Evolutionary conservation across 1,140 invertebrate species (phyloP).

Genomic region (Chymomyza costata): DNA sequence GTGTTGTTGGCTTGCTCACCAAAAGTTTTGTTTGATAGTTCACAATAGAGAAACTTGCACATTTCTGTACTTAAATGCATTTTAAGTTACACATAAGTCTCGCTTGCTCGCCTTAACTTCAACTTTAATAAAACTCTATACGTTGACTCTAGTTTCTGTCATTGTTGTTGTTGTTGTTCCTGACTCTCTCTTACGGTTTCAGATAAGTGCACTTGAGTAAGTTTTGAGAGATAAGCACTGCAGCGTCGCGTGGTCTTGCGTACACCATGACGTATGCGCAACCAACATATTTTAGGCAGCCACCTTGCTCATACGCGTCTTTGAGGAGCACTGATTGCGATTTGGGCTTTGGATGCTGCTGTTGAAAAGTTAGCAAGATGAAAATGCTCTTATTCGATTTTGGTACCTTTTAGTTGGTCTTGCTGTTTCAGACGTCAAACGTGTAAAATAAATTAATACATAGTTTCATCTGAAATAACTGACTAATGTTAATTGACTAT

Average conservation of each 20-base stretch:
- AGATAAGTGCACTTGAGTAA: slow-evolving; percentile 65
- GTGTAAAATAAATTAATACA: no score
- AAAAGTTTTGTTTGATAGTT: slow-evolving; percentile 58
- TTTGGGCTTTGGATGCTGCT: no score
- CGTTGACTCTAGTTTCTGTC: slow-evolving; percentile 26
- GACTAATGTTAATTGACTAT: no score
- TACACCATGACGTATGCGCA: slow-evolving; percentile 62
- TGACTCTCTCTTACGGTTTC: no score
- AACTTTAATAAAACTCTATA: slow-evolving; percentile 60
- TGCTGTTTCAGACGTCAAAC: no score
- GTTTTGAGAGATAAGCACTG: slow-evolving; percentile 53
- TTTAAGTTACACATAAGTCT: slow-evolving; percentile 35
- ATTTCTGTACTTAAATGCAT: slow-evolving; percentile 53
- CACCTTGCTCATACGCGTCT: slow-evolving; percentile 51
- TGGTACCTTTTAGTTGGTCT: no score
- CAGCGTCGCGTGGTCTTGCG: slow-evolving; percentile 15
- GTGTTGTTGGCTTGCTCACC: slow-evolving; percentile 26
- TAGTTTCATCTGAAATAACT: no score
- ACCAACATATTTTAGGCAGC: slow-evolving; percentile 40
- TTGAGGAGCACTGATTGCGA: no score
- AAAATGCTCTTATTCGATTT: no score
- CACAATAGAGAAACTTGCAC: slow-evolving; percentile 52
- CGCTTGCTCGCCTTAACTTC: slow-evolving; percentile 15
- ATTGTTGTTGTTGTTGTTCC: slow-evolving; percentile 27
- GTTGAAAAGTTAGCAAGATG: no score